A percentile compares a stretch with the other conserved stretches of the same genome.
These are phyloP conservation scores for Druceiella hillmani DNA, from an alignment of 2,888 invertebrate genomes.

Conservation along the genomic window DNA sequence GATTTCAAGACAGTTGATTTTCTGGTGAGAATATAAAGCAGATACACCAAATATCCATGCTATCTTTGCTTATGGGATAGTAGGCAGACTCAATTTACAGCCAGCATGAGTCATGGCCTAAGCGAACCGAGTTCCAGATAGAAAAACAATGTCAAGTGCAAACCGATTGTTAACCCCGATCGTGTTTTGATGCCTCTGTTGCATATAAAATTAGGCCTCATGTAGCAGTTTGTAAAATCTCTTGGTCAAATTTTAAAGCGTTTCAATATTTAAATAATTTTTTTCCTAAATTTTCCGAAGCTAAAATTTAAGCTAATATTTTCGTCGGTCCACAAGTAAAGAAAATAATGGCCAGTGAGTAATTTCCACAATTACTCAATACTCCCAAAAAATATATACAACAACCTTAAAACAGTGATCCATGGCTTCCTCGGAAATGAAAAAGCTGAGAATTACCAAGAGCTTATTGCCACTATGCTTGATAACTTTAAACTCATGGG, in stretches of 20 bases:
- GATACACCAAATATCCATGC: conserved; percentile 16
- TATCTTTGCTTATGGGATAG: conserved; percentile 20
- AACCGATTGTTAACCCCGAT: too few species aligned
- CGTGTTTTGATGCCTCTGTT: background rate
- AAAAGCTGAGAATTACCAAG: conserved; percentile 17
- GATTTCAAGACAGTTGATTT: conserved; percentile 23
- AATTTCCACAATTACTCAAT: background rate
- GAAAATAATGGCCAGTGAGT: conserved; percentile 1
- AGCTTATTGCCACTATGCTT: conserved; percentile 21
- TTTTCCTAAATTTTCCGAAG: background rate
- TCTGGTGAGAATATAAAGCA: conserved; percentile 13
- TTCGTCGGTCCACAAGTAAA: background rate
- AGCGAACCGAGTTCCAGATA: background rate
- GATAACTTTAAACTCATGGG: conserved; percentile 8
- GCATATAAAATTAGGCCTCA: conserved; percentile 1
- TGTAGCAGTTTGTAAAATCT: background rate
- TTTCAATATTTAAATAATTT: background rate
- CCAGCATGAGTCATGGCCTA: background rate
- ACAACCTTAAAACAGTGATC: background rate
- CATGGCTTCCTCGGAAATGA: conserved; percentile 20
- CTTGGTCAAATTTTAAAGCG: background rate
- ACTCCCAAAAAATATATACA: background rate
- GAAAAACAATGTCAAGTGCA: background rate
- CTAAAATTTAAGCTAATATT: background rate
- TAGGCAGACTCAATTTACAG: conserved; percentile 10